phyloP scores from a whole-genome alignment of 37 sponge, comb jelly and placozoan genomes.

The Eunapius fragilis region DNA sequence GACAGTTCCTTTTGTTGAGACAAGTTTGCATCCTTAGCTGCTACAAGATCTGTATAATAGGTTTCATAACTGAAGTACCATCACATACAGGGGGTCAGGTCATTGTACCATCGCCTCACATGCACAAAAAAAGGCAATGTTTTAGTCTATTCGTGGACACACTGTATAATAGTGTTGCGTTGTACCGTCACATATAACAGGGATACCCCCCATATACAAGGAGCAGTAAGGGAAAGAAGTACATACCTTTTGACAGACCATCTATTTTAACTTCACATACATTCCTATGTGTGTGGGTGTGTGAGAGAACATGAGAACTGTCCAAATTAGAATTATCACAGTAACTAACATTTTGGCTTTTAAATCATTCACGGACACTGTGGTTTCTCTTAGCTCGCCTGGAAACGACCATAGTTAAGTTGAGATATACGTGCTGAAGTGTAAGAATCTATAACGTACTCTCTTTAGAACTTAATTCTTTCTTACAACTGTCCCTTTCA shows the following conservation, averaged over 20 bases:
- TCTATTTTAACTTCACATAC: not conserved
- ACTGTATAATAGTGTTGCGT: no score
- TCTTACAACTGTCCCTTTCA: not conserved
- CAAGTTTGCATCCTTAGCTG: not conserved
- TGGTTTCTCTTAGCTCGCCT: not conserved
- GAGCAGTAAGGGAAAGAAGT: no score
- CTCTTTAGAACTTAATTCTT: not conserved
- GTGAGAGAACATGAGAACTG: no score
- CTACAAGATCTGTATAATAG: not conserved
- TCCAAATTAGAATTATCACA: no score
- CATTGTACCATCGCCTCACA: no score
- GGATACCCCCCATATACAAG: no score
- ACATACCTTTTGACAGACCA: not conserved
- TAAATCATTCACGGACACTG: not conserved
- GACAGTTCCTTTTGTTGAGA: not conserved
- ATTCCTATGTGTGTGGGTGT: not conserved
- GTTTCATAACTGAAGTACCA: no score
- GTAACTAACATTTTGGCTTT: conserved; percentile 5
- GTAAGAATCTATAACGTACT: not conserved
- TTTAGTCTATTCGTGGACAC: no score
- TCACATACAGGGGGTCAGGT: no score
- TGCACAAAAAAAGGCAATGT: no score
- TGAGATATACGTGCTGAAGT: not conserved
- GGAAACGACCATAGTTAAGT: not conserved
- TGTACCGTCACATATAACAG: no score